These are phyloP conservation scores for Poecile montanus DNA, from an alignment of 2,797 vertebrate species.

Conservation along the genomic window DNA sequence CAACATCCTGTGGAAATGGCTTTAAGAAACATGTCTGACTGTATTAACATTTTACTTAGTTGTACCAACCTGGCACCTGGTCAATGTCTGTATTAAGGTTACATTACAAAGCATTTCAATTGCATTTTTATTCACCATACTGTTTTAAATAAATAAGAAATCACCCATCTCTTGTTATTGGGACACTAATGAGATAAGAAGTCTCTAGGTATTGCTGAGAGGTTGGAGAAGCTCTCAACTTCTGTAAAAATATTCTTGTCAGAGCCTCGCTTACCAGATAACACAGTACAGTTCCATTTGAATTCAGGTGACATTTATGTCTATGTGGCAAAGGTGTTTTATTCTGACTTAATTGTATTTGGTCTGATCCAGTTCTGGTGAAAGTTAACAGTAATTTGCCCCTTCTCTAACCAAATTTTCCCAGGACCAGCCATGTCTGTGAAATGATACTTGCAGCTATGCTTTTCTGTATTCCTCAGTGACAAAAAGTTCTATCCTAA, in stretches of 20 bases:
- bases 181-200: background rate
- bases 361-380: background rate
- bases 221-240: background rate
- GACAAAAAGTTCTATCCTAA: background rate
- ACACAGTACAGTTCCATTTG: background rate
- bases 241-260: background rate
- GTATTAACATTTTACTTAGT: conserved; percentile 13
- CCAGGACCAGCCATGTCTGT: background rate
- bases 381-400: background rate
- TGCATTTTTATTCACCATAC: background rate
- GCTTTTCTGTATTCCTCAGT: background rate
- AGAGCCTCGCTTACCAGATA: background rate
- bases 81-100: background rate
- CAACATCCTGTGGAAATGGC: conserved; percentile 22
- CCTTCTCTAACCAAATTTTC: background rate
- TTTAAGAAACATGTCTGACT: conserved; percentile 10
- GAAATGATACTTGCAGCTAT: background rate
- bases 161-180: background rate
- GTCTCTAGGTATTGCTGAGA: background rate
- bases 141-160: background rate
- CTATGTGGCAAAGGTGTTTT: conserved; percentile 39
- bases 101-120: background rate
- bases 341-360: background rate
- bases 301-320: background rate
- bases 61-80: conserved; percentile 29